Conservation (phyloP, 2,113 vertebrate species). For the Benitochromis conjunctus region DNA sequence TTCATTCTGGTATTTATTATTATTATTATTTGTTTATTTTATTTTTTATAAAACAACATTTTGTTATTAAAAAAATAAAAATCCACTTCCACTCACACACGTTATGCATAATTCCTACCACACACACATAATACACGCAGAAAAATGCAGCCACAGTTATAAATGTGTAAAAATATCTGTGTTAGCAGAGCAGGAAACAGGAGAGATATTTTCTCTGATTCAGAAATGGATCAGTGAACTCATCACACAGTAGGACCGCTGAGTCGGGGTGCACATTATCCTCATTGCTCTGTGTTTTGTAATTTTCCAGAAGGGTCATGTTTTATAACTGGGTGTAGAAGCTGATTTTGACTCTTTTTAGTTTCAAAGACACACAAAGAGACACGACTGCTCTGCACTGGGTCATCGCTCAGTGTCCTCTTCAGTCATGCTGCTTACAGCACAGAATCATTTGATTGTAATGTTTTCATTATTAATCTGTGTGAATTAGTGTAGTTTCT, state of each 20-base stretch:
- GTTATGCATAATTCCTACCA: no score
- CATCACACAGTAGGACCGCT: neutral
- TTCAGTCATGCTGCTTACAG: neutral
- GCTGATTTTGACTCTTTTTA: neutral
- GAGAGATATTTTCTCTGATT: neutral
- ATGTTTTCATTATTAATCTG: neutral
- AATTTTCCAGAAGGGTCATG: neutral
- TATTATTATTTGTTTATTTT: neutral
- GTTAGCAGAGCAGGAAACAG: neutral
- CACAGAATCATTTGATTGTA: neutral
- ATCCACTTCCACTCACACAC: no score
- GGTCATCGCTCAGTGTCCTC: neutral
- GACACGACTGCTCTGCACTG: neutral
- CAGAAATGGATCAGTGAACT: neutral
- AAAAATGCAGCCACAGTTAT: neutral
- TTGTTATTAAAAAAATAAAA: neutral
- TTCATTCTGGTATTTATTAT: neutral
- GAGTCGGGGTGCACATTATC: neutral
- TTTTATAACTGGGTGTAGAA: neutral
- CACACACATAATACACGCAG: neutral
- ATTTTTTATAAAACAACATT: neutral
- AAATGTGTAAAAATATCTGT: neutral
- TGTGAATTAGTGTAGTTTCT: neutral
- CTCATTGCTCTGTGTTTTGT: neutral
- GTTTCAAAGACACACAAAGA: neutral